Conservation (phyloP, 2,113 vertebrate species). For the Tretioscincus oriximinensis region DNA sequence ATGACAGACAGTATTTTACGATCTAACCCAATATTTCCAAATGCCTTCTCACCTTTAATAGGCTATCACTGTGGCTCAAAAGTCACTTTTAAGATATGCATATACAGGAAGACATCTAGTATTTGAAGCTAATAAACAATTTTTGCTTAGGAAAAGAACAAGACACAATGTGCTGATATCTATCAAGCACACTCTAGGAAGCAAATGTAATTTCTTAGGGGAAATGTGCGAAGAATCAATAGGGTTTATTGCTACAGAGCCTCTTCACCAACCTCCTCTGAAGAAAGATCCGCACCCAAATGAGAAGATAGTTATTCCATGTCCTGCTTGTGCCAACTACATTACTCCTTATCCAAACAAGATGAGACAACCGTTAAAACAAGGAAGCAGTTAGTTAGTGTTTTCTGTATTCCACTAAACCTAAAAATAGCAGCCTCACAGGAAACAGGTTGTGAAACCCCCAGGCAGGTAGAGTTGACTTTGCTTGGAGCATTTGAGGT, state of each 20-base stretch:
- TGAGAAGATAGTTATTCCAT: not conserved
- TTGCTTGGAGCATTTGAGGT: not conserved
- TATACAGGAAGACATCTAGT: too few species aligned
- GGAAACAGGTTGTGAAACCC: slow-evolving; percentile 21
- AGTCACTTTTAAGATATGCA: too few species aligned
- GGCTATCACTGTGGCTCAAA: too few species aligned
- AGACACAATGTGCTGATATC: not conserved
- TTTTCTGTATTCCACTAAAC: slow-evolving; percentile 7
- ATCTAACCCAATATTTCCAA: too few species aligned
- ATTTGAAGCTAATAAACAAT: too few species aligned
- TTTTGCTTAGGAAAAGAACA: not conserved
- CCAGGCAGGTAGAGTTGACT: slow-evolving; percentile 10
- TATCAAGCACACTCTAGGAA: not conserved
- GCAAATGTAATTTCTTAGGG: not conserved
- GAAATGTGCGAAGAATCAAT: not conserved
- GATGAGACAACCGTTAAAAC: not conserved
- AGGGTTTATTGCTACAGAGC: not conserved
- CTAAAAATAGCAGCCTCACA: slow-evolving; percentile 15
- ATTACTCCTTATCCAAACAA: slow-evolving; percentile 7
- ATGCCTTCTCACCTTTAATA: too few species aligned
- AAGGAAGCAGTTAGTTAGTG: slow-evolving; percentile 1
- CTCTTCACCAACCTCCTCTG: not conserved
- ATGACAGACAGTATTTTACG: too few species aligned
- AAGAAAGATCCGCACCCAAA: not conserved
- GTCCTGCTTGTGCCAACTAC: not conserved